Percentiles rank a stretch among this genome's conserved stretches.
Evolutionary conservation across 1,140 invertebrate species (phyloP).

Genomic region (Lethrus apterus): DNA sequence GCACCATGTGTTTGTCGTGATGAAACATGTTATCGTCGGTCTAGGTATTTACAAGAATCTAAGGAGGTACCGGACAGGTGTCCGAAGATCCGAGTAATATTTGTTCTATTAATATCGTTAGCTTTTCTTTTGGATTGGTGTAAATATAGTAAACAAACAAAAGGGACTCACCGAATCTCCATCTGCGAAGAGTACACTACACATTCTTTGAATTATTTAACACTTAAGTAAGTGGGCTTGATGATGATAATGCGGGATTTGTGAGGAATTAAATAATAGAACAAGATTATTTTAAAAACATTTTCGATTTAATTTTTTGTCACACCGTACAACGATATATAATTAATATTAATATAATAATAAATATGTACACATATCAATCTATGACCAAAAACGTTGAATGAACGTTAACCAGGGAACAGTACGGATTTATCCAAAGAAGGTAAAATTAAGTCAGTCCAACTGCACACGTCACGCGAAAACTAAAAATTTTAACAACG

Average conservation of each 20-base stretch:
- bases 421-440: slow-evolving; percentile 27
- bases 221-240: too few relatives aligned
- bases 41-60: neutral
- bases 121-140: slow-evolving; percentile 18
- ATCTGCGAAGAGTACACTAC: neutral
- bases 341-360: slow-evolving; percentile 39
- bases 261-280: slow-evolving; percentile 23
- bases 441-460: slow-evolving; percentile 11
- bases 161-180: slow-evolving; percentile 16
- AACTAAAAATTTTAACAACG: slow-evolving; percentile 29
- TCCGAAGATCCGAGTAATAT: slow-evolving; percentile 7
- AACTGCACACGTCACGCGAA: slow-evolving; percentile 18
- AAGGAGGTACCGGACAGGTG: slow-evolving; percentile 7
- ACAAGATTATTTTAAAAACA: slow-evolving; percentile 36
- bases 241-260: slow-evolving; percentile 6
- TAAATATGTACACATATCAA: slow-evolving; percentile 40
- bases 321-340: slow-evolving; percentile 42
- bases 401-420: slow-evolving; percentile 20
- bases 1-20: too few relatives aligned
- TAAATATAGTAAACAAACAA: slow-evolving; percentile 20
- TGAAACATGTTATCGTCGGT: neutral
- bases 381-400: slow-evolving; percentile 22
- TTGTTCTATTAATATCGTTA: slow-evolving; percentile 18
- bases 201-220: too few relatives aligned
- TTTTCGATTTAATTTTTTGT: slow-evolving; percentile 40